Evolutionary conservation across 2,888 invertebrate species (phyloP).

Genomic region (Tipula confusa): DNA sequence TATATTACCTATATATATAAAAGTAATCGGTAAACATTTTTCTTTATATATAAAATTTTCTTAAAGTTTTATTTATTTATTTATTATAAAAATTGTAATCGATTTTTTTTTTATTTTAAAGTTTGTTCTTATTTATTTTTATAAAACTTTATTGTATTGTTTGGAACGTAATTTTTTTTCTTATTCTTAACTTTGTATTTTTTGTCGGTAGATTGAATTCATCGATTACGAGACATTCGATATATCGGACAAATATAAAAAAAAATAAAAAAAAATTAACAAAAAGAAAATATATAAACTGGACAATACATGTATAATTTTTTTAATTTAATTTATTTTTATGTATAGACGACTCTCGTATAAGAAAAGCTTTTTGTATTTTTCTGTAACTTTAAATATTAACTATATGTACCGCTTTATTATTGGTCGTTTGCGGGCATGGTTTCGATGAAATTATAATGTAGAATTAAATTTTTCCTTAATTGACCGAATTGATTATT

Average conservation of each 20-base stretch:
- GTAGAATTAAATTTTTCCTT: not conserved
- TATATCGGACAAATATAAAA: constrained; percentile 15
- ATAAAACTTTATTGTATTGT: constrained; percentile 7
- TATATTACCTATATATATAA: not conserved
- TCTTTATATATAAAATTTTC: constrained; percentile 14
- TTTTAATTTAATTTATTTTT: constrained; percentile 25
- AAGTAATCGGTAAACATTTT: not conserved
- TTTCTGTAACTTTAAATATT: constrained; percentile 1
- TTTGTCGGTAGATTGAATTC: constrained; percentile 25
- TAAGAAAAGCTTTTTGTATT: constrained; percentile 9
- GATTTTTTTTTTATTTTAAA: constrained; percentile 21
- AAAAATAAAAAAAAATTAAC: constrained; percentile 3
- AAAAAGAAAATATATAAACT: constrained; percentile 25
- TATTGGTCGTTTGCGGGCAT: not conserved
- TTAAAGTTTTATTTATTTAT: not conserved
- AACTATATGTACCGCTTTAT: not conserved
- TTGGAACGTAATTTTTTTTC: not conserved
- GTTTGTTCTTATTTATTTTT: constrained; percentile 20
- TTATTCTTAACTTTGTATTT: constrained; percentile 12
- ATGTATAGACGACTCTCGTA: too few species aligned
- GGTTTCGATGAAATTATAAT: constrained; percentile 6
- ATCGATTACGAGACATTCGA: constrained; percentile 9
- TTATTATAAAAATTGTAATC: constrained; percentile 21
- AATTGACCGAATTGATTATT: not conserved
- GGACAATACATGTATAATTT: constrained; percentile 25